phyloP scores from a whole-genome alignment of 2,113 vertebrate species.

The Calonectris borealis region DNA sequence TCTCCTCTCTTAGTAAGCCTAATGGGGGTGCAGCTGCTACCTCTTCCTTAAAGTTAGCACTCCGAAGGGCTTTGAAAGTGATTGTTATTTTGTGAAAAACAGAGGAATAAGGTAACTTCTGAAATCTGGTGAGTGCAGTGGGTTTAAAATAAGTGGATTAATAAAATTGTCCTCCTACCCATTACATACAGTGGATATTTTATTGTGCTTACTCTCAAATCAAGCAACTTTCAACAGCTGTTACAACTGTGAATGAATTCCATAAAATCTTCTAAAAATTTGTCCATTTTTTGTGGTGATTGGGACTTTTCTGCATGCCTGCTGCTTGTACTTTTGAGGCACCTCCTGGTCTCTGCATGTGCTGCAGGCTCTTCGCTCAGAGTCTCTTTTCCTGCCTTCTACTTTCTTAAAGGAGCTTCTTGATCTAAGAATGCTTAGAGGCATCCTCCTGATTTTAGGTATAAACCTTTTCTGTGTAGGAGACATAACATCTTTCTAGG shows the following conservation, averaged over 20 bases:
- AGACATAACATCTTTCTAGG: not conserved
- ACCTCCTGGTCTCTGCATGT: not conserved
- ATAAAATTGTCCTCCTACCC: not conserved
- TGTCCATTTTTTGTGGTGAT: not conserved
- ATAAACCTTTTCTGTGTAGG: not conserved
- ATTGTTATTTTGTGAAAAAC: not conserved
- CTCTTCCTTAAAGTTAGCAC: not conserved
- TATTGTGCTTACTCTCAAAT: not conserved
- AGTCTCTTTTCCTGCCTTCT: not conserved
- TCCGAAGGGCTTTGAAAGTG: not conserved
- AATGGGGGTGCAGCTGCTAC: not conserved
- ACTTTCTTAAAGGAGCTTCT: not conserved
- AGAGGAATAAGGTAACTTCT: not conserved
- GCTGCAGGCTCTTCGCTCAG: accelerated
- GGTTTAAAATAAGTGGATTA: not conserved
- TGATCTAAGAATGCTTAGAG: not conserved
- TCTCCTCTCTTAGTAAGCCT: not conserved
- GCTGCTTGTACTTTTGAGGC: not conserved
- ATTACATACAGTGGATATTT: not conserved
- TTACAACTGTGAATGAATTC: not conserved
- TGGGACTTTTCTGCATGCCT: not conserved
- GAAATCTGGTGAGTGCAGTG: not conserved
- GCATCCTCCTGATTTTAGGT: not conserved
- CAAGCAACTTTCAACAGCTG: not conserved
- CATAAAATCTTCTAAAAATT: not conserved